Evolutionary conservation across 1,140 invertebrate genomes (phyloP).

Genomic region (Rhagoletis pomonella): DNA sequence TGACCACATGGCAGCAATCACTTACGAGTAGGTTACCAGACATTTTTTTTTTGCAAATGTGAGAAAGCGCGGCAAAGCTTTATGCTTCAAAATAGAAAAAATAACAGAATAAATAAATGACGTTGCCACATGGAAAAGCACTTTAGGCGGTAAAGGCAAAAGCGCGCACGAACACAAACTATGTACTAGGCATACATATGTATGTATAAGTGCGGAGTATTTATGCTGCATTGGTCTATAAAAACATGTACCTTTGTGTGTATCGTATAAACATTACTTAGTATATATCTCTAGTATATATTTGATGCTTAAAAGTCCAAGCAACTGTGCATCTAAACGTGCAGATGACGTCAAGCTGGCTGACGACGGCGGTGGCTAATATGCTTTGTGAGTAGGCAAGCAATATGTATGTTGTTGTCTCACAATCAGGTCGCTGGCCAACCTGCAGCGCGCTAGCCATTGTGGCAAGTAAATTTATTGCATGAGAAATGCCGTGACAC

Average conservation of each 20-base stretch:
- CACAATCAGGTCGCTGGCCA: slow-evolving; percentile 18
- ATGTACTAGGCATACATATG: not conserved
- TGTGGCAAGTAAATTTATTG: slow-evolving; percentile 50
- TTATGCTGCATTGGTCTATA: not conserved
- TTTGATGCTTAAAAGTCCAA: not conserved
- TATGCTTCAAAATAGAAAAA: not conserved
- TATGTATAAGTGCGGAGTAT: not conserved
- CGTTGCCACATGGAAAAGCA: slow-evolving; percentile 52
- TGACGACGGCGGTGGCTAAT: not conserved
- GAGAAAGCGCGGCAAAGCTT: not conserved
- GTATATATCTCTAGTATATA: not conserved
- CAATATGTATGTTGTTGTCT: not conserved
- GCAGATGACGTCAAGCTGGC: slow-evolving; percentile 30
- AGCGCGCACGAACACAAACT: not conserved
- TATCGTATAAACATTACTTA: not conserved
- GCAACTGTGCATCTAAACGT: not conserved
- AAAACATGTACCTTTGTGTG: not conserved
- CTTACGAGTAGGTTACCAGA: not conserved
- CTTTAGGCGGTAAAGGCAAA: slow-evolving; percentile 49
- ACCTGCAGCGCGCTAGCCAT: not conserved
- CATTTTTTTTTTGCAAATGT: not conserved
- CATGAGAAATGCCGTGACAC: slow-evolving; percentile 53
- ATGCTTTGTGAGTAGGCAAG: not conserved
- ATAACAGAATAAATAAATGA: slow-evolving; percentile 14
- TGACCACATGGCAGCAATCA: not conserved